Conservation (phyloP, 2,797 vertebrate species). For the Pelodytes ibericus region DNA sequence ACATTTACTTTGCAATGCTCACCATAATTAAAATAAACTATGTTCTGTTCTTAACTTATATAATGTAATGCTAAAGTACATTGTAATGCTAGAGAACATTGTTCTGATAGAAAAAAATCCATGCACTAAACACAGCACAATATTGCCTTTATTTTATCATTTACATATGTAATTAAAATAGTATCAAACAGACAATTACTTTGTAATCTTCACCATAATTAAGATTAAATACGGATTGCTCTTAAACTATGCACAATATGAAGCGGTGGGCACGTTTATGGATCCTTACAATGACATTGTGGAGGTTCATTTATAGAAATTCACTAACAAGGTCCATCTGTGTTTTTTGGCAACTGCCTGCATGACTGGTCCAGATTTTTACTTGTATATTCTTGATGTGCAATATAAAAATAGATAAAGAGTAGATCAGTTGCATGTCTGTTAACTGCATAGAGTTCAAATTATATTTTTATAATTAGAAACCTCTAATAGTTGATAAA, state of each 20-base stretch:
- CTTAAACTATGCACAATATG: no score
- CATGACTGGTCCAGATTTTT: neutral
- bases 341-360: neutral
- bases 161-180: no score
- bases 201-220: no score
- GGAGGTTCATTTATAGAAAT: neutral
- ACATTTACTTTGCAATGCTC: neutral
- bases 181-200: no score
- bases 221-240: no score
- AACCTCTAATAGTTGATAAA: no score
- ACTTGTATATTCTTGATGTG: no score
- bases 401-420: neutral
- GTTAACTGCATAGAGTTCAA: neutral
- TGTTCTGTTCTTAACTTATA: neutral
- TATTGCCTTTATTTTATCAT: no score
- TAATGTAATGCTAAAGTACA: neutral
- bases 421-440: neutral
- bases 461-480: neutral
- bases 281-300: neutral
- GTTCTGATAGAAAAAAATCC: no score
- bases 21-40: neutral
- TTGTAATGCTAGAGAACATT: no score
- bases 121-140: no score
- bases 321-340: neutral
- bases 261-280: neutral